Conservation (phyloP, 2,797 vertebrate genomes). For the Carcharodon carcharias region DNA sequence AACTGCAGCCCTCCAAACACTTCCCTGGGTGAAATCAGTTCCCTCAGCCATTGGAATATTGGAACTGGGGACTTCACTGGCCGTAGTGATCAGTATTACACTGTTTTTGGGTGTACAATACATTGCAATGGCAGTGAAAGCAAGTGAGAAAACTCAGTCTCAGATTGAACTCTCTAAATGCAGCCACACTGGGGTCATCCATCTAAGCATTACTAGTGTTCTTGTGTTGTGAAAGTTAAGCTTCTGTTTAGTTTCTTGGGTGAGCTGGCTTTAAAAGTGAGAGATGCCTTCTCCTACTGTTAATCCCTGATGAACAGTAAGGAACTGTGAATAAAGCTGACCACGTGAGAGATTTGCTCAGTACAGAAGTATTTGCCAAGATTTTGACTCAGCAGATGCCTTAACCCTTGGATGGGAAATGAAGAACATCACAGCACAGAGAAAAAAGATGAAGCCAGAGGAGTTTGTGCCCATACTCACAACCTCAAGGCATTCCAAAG, state of each 20-base stretch:
- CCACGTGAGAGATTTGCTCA: background rate
- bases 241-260: background rate
- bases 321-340: background rate
- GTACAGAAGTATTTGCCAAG: background rate
- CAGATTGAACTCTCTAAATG: background rate
- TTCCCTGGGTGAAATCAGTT: background rate
- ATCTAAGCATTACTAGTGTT: background rate
- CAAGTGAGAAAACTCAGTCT: background rate
- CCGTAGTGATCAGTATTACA: background rate
- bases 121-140: background rate
- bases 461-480: background rate
- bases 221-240: background rate
- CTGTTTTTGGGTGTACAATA: background rate
- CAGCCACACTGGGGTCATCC: background rate
- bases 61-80: background rate
- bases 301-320: background rate
- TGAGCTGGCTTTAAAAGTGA: background rate
- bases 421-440: background rate
- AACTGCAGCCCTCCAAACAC: background rate
- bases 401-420: background rate
- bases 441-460: background rate
- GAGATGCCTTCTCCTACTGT: background rate
- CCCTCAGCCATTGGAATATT: background rate
- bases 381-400: background rate
- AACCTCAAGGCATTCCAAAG: background rate